Evolutionary conservation across 1,140 invertebrate species (phyloP).

Genomic region (Cotesia typhae): DNA sequence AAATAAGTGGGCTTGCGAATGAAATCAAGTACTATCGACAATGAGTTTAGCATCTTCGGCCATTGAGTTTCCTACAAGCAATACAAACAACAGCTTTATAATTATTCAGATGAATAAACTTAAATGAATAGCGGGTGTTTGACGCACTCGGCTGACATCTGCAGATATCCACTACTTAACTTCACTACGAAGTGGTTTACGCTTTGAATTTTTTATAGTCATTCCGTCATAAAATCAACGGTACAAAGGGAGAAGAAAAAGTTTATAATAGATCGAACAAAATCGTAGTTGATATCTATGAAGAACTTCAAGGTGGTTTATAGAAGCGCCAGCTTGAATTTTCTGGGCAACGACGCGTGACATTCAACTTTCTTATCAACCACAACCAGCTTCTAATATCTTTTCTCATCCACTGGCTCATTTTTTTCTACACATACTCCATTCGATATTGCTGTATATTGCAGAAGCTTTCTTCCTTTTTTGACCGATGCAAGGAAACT

Average conservation of each 20-base stretch:
- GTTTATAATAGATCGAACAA: too few relatives aligned
- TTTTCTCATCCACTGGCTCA: conserved; percentile 11
- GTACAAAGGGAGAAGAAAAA: too few relatives aligned
- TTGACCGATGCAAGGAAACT: neutral
- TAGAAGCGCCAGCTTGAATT: conserved; percentile 19
- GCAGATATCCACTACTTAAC: too few relatives aligned
- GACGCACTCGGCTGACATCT: neutral
- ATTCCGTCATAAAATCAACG: too few relatives aligned
- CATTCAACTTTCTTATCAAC: conserved; percentile 38
- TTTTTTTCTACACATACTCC: conserved; percentile 15
- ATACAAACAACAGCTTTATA: neutral
- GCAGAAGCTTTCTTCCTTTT: neutral
- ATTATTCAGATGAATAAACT: conserved; percentile 8
- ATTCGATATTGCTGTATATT: conserved; percentile 14
- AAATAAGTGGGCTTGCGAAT: too few relatives aligned
- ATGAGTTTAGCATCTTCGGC: too few relatives aligned
- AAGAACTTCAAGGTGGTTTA: neutral
- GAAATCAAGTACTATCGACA: too few relatives aligned
- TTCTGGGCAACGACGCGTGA: conserved; percentile 36
- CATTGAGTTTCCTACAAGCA: too few relatives aligned
- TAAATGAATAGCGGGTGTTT: neutral
- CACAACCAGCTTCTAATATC: conserved; percentile 36
- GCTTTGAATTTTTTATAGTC: too few relatives aligned
- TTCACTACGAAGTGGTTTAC: too few relatives aligned
- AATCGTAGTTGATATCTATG: neutral